Conservation (phyloP, 2,113 vertebrate genomes). For the Pteropus alecto region DNA sequence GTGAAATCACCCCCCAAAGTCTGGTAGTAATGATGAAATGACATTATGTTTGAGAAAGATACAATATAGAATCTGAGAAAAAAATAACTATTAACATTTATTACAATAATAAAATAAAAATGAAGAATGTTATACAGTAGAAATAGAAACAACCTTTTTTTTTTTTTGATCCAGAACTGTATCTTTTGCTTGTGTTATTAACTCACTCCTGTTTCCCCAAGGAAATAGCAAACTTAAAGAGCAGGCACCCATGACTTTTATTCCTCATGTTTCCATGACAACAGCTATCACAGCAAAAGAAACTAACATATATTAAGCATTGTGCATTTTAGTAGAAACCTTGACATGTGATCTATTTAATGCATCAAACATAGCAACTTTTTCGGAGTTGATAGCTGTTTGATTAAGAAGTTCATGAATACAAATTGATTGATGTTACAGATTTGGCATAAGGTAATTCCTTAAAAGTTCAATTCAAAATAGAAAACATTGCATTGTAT, state of each 20-base stretch:
- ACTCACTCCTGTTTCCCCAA: not conserved
- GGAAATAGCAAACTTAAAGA: slow-evolving; percentile 36
- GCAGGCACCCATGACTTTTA: slow-evolving; percentile 28
- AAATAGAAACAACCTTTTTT: not conserved
- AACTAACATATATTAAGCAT: slow-evolving; percentile 43
- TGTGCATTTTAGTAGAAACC: slow-evolving; percentile 3
- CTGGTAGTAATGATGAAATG: not conserved
- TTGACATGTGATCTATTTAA: slow-evolving; percentile 48
- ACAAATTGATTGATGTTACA: slow-evolving; percentile 22
- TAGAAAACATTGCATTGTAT: not conserved
- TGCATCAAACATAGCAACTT: not conserved
- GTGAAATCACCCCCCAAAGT: not conserved
- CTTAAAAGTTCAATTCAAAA: slow-evolving; percentile 21
- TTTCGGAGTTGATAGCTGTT: slow-evolving; percentile 30
- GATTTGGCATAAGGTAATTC: not conserved
- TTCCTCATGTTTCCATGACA: slow-evolving; percentile 58
- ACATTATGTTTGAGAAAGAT: not conserved
- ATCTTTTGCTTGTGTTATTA: slow-evolving; percentile 35
- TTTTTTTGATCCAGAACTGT: not conserved
- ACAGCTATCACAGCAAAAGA: slow-evolving; percentile 27
- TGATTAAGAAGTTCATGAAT: slow-evolving; percentile 27
- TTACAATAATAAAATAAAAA: slow-evolving; percentile 6
- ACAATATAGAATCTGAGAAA: not conserved
- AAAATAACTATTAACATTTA: not conserved
- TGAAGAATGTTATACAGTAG: not conserved